Evolutionary conservation across 2,113 vertebrate genomes (phyloP).

Genomic region (Helogale parvula): DNA sequence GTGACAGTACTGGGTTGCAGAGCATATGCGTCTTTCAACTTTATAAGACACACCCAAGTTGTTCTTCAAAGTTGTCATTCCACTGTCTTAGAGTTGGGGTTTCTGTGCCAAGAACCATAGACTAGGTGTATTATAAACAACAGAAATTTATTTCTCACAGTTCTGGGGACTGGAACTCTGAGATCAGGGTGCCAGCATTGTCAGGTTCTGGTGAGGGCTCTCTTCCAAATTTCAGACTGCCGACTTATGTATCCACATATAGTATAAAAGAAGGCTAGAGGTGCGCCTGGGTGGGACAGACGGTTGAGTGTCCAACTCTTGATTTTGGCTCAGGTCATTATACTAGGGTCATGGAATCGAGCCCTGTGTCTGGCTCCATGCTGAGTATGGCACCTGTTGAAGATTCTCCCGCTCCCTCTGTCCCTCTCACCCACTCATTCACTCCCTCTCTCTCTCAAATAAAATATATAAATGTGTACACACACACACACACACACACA

Average conservation of each 20-base stretch:
- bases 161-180: not conserved
- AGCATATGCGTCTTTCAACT: not conserved
- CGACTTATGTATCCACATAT: not conserved
- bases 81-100: not conserved
- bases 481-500: too few relatives aligned
- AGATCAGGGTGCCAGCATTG: not conserved
- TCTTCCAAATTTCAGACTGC: not conserved
- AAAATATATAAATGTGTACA: too few relatives aligned
- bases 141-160: not conserved
- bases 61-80: conserved; percentile 1
- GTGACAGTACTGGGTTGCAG: not conserved
- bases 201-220: not conserved
- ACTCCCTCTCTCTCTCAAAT: too few relatives aligned
- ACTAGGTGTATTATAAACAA: not conserved
- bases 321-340: too few relatives aligned
- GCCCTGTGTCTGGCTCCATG: too few relatives aligned
- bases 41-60: not conserved
- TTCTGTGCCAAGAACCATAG: not conserved
- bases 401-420: too few relatives aligned
- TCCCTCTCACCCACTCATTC: too few relatives aligned
- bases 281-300: too few relatives aligned
- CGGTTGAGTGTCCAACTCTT: too few relatives aligned
- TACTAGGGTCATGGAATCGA: too few relatives aligned
- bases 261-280: not conserved
- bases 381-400: too few relatives aligned